phyloP scores from a whole-genome alignment of 2,888 invertebrate species.

The Caenorhabditis sp. region DNA sequence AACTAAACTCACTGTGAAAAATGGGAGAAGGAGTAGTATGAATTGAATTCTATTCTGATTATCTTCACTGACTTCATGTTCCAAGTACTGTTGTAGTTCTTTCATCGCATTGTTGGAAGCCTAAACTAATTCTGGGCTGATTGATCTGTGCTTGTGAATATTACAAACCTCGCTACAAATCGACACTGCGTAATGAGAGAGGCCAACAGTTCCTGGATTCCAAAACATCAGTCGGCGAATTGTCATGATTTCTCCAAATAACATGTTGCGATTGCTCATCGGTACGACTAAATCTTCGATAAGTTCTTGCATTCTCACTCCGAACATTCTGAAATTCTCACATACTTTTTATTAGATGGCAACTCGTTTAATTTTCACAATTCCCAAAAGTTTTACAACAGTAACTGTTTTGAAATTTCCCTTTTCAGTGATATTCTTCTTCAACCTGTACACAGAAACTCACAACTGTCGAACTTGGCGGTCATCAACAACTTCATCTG shows the following conservation, averaged over 20 bases:
- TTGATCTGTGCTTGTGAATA: too few species aligned
- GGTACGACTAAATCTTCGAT: constrained; percentile 56
- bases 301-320: constrained; percentile 42
- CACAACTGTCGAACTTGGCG: constrained; percentile 40
- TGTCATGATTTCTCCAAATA: constrained; percentile 59
- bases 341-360: too few species aligned
- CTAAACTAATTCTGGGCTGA: too few species aligned
- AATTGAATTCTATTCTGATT: constrained; percentile 53
- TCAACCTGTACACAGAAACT: too few species aligned
- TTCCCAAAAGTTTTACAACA: too few species aligned
- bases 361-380: too few species aligned
- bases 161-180: constrained; percentile 20
- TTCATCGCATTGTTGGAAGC: constrained; percentile 57
- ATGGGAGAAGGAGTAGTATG: constrained; percentile 53
- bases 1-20: constrained; percentile 45
- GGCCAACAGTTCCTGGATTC: constrained; percentile 60
- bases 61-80: constrained; percentile 51
- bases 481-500: constrained; percentile 31
- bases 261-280: constrained; percentile 38
- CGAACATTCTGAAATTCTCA: constrained; percentile 63
- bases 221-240: constrained; percentile 63
- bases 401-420: too few species aligned
- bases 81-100: constrained; percentile 59
- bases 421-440: too few species aligned
- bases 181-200: constrained; percentile 43